A percentile compares a stretch with the other conserved stretches of the same genome.
Conservation (phyloP, 2,113 vertebrate genomes). For the Alosa alosa region DNA sequence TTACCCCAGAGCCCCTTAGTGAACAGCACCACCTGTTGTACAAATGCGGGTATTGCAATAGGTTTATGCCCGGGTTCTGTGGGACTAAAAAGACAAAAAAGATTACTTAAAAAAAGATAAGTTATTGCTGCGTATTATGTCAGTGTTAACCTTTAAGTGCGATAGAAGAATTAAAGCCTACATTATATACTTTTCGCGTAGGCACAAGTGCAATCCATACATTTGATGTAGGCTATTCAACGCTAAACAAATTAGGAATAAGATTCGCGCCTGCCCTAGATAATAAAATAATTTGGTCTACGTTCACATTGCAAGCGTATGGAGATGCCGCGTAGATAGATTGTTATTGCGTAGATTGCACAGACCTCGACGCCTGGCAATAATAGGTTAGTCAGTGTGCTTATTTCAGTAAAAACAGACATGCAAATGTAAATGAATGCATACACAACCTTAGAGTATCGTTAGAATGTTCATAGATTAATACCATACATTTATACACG, state of each 20-base stretch:
- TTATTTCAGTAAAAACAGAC: background rate
- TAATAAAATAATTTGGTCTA: background rate
- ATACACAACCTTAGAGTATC: background rate
- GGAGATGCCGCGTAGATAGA: background rate
- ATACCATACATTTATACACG: background rate
- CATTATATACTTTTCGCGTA: too few relatives aligned
- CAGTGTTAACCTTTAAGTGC: background rate
- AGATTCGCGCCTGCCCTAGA: background rate
- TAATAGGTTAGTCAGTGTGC: background rate
- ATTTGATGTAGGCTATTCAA: too few relatives aligned
- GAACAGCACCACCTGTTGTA: constrained; percentile 73
- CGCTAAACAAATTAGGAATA: too few relatives aligned
- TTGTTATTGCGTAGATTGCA: too few relatives aligned
- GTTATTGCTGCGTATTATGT: background rate
- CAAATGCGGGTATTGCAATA: constrained; percentile 55
- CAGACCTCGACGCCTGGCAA: background rate
- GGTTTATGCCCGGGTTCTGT: constrained; percentile 21
- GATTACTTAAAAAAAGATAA: background rate
- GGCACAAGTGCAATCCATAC: too few relatives aligned
- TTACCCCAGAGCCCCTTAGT: constrained; percentile 68
- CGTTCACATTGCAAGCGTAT: too few relatives aligned
- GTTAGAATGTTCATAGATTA: background rate
- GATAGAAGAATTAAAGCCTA: too few relatives aligned
- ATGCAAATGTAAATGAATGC: background rate
- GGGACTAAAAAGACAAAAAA: constrained; percentile 20